A percentile compares a stretch with the other conserved stretches of the same genome.
These are phyloP conservation scores for Anabas testudineus DNA, from an alignment of 2,797 vertebrate genomes.

Conservation along the genomic window DNA sequence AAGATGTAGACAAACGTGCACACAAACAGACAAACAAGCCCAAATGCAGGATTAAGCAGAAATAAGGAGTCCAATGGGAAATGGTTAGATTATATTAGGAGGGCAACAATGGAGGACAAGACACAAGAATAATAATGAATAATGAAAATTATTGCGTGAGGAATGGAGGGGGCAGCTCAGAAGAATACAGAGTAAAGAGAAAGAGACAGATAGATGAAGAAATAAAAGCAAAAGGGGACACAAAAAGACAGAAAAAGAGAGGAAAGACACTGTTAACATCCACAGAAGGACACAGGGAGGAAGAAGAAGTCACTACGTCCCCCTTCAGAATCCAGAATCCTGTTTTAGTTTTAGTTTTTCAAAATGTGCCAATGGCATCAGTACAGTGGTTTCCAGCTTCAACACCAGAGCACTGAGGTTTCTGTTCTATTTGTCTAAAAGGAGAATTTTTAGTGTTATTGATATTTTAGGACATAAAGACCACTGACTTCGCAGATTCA, in stretches of 20 bases:
- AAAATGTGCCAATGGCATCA: background rate
- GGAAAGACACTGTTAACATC: conserved; percentile 75
- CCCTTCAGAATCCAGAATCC: conserved; percentile 59
- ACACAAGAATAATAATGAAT: conserved; percentile 32
- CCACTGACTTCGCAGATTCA: conserved; percentile 5
- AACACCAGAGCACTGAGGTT: background rate
- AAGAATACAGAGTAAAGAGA: conserved; percentile 38
- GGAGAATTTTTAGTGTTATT: background rate
- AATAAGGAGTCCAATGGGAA: conserved; percentile 54
- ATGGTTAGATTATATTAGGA: conserved; percentile 33
- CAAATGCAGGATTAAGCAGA: conserved; percentile 61
- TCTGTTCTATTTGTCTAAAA: background rate
- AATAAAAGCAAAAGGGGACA: conserved; percentile 51
- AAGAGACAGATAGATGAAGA: conserved; percentile 33
- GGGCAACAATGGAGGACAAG: conserved; percentile 28
- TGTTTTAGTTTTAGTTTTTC: background rate
- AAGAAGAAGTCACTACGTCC: conserved; percentile 64
- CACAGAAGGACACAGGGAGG: conserved; percentile 57
- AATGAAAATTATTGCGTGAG: conserved; percentile 44
- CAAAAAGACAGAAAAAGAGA: conserved; percentile 74
- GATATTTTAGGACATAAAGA: background rate
- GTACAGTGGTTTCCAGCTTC: background rate
- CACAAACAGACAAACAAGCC: conserved; percentile 67
- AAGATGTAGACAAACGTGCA: conserved; percentile 63
- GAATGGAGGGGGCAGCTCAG: conserved; percentile 50